Evolutionary conservation across 2,797 vertebrate species (phyloP), one percentile per base, ranked within the genome.

Genomic region (Hyperoplus immaculatus): DNA sequence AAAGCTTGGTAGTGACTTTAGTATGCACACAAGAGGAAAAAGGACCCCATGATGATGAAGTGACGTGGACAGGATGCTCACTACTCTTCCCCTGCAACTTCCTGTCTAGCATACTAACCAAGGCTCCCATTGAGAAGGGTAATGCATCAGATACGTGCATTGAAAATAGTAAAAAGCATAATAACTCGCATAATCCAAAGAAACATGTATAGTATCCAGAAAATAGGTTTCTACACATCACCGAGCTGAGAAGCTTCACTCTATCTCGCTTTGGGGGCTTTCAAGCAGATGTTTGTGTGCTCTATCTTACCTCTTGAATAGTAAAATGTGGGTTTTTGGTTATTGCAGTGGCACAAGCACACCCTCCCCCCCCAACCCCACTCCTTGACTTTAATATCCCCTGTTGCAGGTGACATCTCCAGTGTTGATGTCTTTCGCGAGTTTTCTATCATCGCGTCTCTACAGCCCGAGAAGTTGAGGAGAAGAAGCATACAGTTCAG

Each of bases 401-500:
- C 75, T 93, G 58, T 95, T 95, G 54, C 95, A 97, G 97, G 92
- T 93, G 84, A 95, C 86, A 61, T 94, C 86, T 91, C 95, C 80
- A 76, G 88, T 80, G 73, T 86, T 90, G 94, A 95, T 90, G 93
- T 96, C 95, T 93, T 96, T 95, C 82, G 95, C 89, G 84, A 97
- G 80, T 96, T 96, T 95, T 95, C 96, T 87, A 87, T 96, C 93
- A 87, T 96, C 91, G 95, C 96, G 58, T 96, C 95, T 72, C 89
- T 95, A 90, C 88, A 95, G 81, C 95, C 94, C 42, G 91, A 98
- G 92, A 97, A 97, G 80, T 88, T 97, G 89, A 96, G 94, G 72
- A 89, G 94, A 54, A 91, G 95, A 77, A 95, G 93, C 72, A 6
- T 89, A 2, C 91, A 94, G 50, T 94, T 95, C 94, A 93, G 91